Base-by-base conservation (phyloP, 2,888 invertebrate genomes). In the Nymphalis c-album region DNA sequence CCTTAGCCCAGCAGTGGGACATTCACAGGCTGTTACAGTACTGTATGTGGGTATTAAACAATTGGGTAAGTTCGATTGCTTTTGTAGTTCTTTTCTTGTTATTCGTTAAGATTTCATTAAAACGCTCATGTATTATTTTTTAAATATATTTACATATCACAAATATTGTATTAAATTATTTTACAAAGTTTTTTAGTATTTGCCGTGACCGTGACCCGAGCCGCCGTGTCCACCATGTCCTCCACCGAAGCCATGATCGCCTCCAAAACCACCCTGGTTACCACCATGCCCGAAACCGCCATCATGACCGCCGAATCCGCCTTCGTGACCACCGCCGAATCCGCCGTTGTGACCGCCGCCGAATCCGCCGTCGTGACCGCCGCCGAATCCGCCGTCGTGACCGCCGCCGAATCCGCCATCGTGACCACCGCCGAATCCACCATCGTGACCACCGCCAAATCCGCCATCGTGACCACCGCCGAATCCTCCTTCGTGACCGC, bases 201-300 rank as follows among this genome's bases (percentile, higher is more conserved):
- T 50, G 53, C 50, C 20, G n/a, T 64, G 48, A 35, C 20, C 10
- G 63, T 40, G 8, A 26, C 55, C 51, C 17, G 5, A 26, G 26
- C 26, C 1, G 26, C 51, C 66, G 7, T 55, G 63, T 4, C 51
- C 13, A 1, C 59, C 53, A 10, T 64, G 50, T 18, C 47, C 58
- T 5, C 48, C 50, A 22, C 69, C 69, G 31, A 46, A 26, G 1
- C 68, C 63, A n/a, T 63, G 55, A 26, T 67, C 55, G 16, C 69
- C 67, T 5, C 50, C 59, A 40, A 57, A 57, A 6, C 71, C 68
- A 26, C 46, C 16, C 35, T 58, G n/a, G 5, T 60, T 59, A 10
- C 59, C 59, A 6, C 48, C 50, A 5, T 61, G 50, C 1, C 46
- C 26, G 40, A 45, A 55, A 31, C 53, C 45, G 3, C n/a, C n/a